phyloP scores from a whole-genome alignment of 2,113 vertebrate species.

The Xiphophorus hellerii region DNA sequence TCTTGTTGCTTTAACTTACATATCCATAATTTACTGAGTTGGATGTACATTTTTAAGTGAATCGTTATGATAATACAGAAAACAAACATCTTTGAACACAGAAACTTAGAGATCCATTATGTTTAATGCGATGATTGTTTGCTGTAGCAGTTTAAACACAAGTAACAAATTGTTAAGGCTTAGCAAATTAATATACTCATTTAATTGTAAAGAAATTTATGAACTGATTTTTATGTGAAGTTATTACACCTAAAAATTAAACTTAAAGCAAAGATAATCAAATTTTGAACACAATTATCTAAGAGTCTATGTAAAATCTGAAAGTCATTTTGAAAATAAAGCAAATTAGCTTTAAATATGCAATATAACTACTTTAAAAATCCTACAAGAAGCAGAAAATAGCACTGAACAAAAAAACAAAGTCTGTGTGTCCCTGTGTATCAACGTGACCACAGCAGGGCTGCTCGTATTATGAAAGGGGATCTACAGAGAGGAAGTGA shows the following conservation, averaged over 20 bases:
- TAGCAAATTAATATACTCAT: too few species aligned
- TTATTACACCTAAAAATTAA: too few species aligned
- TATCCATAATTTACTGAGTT: not conserved
- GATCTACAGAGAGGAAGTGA: conserved; percentile 53
- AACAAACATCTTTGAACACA: too few species aligned
- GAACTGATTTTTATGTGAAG: too few species aligned
- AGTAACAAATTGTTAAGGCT: too few species aligned
- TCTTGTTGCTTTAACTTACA: not conserved
- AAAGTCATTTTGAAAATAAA: not conserved
- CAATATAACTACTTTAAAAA: not conserved
- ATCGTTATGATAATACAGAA: too few species aligned
- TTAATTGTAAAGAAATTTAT: too few species aligned
- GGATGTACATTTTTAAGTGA: not conserved
- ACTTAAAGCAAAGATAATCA: not conserved
- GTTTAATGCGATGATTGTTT: too few species aligned
- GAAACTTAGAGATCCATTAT: too few species aligned
- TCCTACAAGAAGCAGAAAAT: not conserved
- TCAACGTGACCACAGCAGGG: conserved; percentile 3
- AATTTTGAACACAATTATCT: not conserved
- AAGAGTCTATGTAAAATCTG: too few species aligned
- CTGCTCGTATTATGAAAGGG: conserved; percentile 5
- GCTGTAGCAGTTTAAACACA: too few species aligned
- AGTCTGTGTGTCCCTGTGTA: not conserved
- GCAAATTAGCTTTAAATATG: not conserved
- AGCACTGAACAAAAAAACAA: not conserved